These are phyloP conservation scores for Zosterops borbonicus DNA, from an alignment of 2,113 vertebrate species.

Conservation along the genomic window DNA sequence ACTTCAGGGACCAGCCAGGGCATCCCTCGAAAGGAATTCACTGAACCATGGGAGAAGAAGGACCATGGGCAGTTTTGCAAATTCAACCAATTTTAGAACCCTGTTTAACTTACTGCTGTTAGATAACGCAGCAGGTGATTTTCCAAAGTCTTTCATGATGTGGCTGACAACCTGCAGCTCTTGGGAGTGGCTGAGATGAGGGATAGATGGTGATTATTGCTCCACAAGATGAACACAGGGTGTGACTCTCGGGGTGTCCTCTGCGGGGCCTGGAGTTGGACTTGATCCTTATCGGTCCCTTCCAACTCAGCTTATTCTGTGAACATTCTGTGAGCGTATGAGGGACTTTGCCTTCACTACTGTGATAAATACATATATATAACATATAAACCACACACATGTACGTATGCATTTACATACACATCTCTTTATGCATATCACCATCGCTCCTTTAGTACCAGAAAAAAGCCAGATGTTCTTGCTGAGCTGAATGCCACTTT, in stretches of 20 bases:
- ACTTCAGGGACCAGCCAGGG: neutral
- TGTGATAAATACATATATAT: neutral
- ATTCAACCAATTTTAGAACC: rapidly evolving
- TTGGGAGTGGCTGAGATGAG: rapidly evolving
- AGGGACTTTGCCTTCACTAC: neutral
- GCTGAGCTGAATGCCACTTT: neutral
- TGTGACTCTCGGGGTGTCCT: neutral
- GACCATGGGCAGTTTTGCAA: neutral
- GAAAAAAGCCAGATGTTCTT: neutral
- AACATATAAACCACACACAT: neutral
- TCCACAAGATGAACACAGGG: neutral
- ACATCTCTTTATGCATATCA: neutral
- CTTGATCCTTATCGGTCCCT: neutral
- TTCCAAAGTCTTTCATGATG: neutral
- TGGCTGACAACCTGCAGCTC: neutral
- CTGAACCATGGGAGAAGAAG: neutral
- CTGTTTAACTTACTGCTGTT: neutral
- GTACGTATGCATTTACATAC: neutral
- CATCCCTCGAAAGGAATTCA: neutral
- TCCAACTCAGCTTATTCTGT: neutral
- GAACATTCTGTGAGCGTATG: neutral
- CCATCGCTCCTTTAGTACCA: neutral
- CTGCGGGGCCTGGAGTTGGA: neutral
- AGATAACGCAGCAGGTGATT: neutral
- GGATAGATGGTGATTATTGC: neutral